These are phyloP conservation scores for Drosophila asahinai DNA, from an alignment of 1,140 invertebrate species.

Conservation along the genomic window DNA sequence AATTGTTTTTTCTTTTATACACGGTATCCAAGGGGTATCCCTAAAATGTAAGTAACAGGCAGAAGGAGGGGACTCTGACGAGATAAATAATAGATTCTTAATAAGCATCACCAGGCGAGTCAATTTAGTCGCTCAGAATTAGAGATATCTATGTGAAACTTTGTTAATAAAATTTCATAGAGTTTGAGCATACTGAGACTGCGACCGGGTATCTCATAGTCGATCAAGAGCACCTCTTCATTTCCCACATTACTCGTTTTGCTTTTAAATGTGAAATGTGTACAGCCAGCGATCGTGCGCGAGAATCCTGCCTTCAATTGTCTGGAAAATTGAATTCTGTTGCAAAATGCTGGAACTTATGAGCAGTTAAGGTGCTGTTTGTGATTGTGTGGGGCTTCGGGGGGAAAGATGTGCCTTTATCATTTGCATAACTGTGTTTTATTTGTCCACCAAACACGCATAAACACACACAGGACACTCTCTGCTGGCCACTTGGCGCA, in stretches of 20 bases:
- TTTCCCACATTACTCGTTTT: not conserved
- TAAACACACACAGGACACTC: slow-evolving; percentile 7
- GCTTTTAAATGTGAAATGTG: slow-evolving; percentile 23
- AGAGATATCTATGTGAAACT: no score
- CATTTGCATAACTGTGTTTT: slow-evolving; percentile 48
- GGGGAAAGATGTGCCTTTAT: not conserved
- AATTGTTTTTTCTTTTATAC: slow-evolving; percentile 36
- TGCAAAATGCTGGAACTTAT: slow-evolving; percentile 35
- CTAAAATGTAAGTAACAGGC: no score
- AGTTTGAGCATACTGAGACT: no score
- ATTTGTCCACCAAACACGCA: slow-evolving; percentile 37
- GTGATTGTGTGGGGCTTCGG: no score
- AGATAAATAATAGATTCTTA: no score
- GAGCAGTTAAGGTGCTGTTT: slow-evolving; percentile 9
- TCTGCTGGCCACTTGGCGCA: slow-evolving; percentile 37
- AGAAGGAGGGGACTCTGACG: no score
- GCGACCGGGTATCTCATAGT: not conserved
- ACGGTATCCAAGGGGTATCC: not conserved
- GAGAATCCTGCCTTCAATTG: slow-evolving; percentile 42
- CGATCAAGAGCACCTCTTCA: not conserved
- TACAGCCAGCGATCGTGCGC: slow-evolving; percentile 35
- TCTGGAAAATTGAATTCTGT: slow-evolving; percentile 62
- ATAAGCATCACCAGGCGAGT: no score
- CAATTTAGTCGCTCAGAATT: no score
- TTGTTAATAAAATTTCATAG: no score